These are phyloP conservation scores for Arnoldichthys spilopterus DNA, from an alignment of 2,797 vertebrate species.

Conservation along the genomic window DNA sequence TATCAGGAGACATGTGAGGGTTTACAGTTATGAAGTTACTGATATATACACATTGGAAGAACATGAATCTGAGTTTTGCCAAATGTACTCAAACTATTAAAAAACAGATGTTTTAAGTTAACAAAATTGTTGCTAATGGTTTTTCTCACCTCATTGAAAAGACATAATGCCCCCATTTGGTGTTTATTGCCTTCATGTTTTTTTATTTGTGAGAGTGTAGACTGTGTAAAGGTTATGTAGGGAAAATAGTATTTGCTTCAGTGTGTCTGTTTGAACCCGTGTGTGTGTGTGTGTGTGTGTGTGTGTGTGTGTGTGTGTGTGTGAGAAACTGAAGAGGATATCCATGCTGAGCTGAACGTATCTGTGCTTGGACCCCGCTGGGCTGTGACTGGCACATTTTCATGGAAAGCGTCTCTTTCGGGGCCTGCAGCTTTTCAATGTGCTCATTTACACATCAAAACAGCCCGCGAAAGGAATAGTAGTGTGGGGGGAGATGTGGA, in stretches of 20 bases:
- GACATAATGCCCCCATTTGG: neutral
- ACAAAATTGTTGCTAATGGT: neutral
- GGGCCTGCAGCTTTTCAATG: slow-evolving; percentile 83
- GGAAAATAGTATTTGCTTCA: neutral
- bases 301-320: slow-evolving; percentile 44
- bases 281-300: slow-evolving; percentile 40
- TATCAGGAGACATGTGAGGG: neutral
- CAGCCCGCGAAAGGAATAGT: slow-evolving; percentile 81
- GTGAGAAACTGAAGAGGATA: no score
- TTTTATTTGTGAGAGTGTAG: neutral
- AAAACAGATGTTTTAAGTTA: neutral
- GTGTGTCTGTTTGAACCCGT: neutral
- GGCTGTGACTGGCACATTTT: slow-evolving; percentile 78
- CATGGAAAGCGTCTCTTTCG: slow-evolving; percentile 84
- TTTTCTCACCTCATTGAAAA: neutral
- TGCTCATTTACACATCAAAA: slow-evolving; percentile 87
- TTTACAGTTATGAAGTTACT: slow-evolving; percentile 10
- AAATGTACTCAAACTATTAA: neutral
- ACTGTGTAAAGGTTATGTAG: neutral
- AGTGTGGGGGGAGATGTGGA: slow-evolving; percentile 71
- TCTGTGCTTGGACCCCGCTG: slow-evolving; percentile 74
- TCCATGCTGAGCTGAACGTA: slow-evolving; percentile 56
- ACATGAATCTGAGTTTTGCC: neutral
- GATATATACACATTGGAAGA: neutral
- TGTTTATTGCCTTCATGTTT: neutral